Evolutionary conservation across 2,888 invertebrate genomes (phyloP), one percentile per base, ranked within the genome.

Genomic region (Pseudococcus longispinus): DNA sequence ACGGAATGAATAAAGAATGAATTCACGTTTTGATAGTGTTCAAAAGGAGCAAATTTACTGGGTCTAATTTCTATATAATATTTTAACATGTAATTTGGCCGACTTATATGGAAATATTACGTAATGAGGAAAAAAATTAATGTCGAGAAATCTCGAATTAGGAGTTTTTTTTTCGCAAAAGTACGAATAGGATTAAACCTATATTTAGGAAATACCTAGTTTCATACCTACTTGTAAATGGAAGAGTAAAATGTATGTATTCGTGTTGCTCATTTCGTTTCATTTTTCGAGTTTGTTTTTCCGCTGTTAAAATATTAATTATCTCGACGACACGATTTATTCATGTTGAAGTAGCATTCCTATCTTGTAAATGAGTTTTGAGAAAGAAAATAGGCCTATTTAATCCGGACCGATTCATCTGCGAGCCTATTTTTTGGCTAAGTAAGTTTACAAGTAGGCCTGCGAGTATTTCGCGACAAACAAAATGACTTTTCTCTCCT

Each of bases 21-120:
- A 80, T 80, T 80, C 29, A 70, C 26, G 26, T 29, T 70, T 70
- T 26, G 29, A 37, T 42, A 42, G 77, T 26, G 77, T 74, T 74
- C 74, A 74, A 80, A 80, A 80, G 42, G 29, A 80, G 77, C 15
- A 80, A 80, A 42, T 42, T 80, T 32, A 32, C 74, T 20, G 32
- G 29, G 60, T 23, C 60, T 60, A 60, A 70, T 70, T 70, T 70
- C 70, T 29, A 29, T 70, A 60, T 23, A 60, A 23, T 60, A 60
- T 60, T 60, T 60, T 23, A 37, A 11, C 60, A 23, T 23, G 60
- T 60, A 60, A 60, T 60, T 20, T 20, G 60, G 20, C 60, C 60
- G 20, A 60, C 11, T 60, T 60, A 23, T 11, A 37, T 37, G 37
- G 37, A 37, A 37, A 37, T 37, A 37, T 37, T 8, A 37, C 37